phyloP scores from a whole-genome alignment of 1,140 invertebrate species.

The Papilio aristodemus region DNA sequence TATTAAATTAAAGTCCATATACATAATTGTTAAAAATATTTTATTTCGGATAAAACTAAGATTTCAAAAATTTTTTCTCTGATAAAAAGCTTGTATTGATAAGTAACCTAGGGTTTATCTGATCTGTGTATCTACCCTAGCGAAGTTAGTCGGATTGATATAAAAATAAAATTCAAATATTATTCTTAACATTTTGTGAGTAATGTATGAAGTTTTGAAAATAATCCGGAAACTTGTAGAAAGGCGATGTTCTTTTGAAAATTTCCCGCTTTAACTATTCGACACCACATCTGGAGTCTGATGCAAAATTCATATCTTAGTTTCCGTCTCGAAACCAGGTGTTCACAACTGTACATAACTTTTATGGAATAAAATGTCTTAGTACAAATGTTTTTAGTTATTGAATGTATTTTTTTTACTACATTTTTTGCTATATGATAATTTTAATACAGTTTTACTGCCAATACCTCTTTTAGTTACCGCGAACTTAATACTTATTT shows the following conservation, averaged over 20 bases:
- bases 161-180: too few species aligned
- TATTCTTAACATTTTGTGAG: too few species aligned
- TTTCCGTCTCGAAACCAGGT: background rate
- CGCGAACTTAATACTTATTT: too few species aligned
- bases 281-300: conserved; percentile 4
- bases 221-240: background rate
- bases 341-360: conserved; percentile 9
- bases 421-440: background rate
- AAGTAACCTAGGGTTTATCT: too few species aligned
- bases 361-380: background rate
- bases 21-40: conserved; percentile 86
- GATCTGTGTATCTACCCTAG: too few species aligned
- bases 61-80: too few species aligned
- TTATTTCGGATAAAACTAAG: too few species aligned
- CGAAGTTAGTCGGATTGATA: too few species aligned
- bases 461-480: too few species aligned
- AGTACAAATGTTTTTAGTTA: background rate
- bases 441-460: background rate
- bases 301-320: conserved; percentile 22
- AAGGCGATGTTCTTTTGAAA: background rate
- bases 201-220: conserved; percentile 65
- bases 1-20: background rate
- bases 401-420: background rate
- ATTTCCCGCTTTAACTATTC: background rate
- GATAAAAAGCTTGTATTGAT: too few species aligned